These are phyloP conservation scores for Pseudomyrmex gracilis DNA, from an alignment of 1,140 invertebrate genomes.

Conservation along the genomic window DNA sequence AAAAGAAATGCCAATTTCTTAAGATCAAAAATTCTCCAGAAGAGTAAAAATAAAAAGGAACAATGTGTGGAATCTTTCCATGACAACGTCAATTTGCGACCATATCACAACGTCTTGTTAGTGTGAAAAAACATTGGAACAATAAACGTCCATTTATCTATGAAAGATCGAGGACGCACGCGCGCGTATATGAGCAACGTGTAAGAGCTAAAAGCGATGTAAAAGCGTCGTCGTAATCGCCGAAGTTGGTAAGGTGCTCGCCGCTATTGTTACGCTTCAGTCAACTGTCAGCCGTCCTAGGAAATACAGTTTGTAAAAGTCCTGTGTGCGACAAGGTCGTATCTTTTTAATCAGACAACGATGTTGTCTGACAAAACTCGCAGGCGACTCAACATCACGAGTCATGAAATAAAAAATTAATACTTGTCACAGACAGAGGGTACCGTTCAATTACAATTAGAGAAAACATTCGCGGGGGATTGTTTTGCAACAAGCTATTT, in stretches of 20 bases:
- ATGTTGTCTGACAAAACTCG: neutral
- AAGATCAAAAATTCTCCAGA: neutral
- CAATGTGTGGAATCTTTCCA: neutral
- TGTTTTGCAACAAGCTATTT: neutral
- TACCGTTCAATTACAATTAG: neutral
- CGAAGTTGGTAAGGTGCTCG: constrained; percentile 60
- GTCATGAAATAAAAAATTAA: neutral
- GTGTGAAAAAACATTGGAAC: constrained; percentile 13
- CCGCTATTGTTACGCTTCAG: constrained; percentile 41
- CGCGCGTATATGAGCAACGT: constrained; percentile 17
- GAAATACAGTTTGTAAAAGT: constrained; percentile 27
- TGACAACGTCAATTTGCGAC: neutral
- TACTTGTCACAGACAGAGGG: neutral
- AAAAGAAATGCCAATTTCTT: too few species aligned
- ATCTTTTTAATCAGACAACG: neutral
- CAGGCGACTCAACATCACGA: neutral
- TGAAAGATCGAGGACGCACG: constrained; percentile 44
- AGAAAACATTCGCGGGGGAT: neutral
- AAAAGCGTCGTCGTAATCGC: constrained; percentile 32
- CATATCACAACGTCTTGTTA: constrained; percentile 8
- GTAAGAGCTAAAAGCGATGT: neutral
- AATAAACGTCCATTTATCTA: constrained; percentile 64
- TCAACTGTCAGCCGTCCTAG: constrained; percentile 58
- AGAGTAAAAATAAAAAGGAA: neutral
- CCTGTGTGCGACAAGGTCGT: neutral